Evolutionary conservation across 30 jellyfish, hydroid and myxozoan species (phyloP), one percentile per base, ranked within the genome.

Genomic region (Aurelia aurita complex sp. Pacific): DNA sequence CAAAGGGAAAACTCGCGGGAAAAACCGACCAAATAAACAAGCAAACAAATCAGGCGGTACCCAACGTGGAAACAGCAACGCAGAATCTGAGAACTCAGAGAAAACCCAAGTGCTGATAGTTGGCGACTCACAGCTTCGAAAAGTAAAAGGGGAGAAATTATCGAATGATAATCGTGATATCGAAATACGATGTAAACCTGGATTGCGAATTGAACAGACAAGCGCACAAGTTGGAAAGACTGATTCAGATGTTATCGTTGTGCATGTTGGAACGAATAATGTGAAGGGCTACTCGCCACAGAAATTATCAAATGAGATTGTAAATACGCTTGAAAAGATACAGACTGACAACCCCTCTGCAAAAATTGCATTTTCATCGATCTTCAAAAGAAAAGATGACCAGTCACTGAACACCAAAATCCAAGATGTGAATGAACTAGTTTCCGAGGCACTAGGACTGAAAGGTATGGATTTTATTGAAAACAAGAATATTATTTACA

Each of bases 41-140:
- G 34, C 32, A 11, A 66, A 66, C 78, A 10, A 35, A 51, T 43
- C 69, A 38, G 73, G n/a, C 74, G 71, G 69, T 54, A 32, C 34
- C 13, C 42, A 73, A 51, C 43, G 84, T 16, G 19, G 73, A 35
- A 51, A 73, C 23, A 73, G 73, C 43, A 73, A 73, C 14, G 50
- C 12, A 36, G 15, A 11, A 69, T 54, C 55, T 19, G 12, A 32
- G 60, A 69, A 69, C 59, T 23, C 29, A 23, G 60, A 32, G 60
- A 77, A 77, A 54, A 5, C 52, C 70, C 42, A 81, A 16, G 76
- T 69, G 42, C 76, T 66, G 17, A 46, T 81, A 19, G 83, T 29
- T 40, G 75, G 85, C 23, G 91, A 46, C 85, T 67, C 86, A 10
- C 67, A 79, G 81, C 82, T 64, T 4, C 69, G 89, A 33, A 62